Evolutionary conservation across 1,140 invertebrate species (phyloP).

Genomic region (Lepidurus apus): DNA sequence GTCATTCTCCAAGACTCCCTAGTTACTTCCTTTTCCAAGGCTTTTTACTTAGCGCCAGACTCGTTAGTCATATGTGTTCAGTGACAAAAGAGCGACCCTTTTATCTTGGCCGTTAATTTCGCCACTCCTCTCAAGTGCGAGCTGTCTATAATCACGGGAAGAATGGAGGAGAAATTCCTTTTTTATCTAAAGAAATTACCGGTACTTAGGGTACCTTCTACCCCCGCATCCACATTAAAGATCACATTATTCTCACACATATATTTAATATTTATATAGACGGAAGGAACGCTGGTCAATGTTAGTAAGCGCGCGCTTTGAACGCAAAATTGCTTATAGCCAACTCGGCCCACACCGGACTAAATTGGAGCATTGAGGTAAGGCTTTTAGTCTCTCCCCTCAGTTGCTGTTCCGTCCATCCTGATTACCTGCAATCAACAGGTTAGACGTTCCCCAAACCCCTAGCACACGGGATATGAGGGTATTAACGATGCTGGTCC

Average conservation of each 20-base stretch:
- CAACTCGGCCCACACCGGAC: too few relatives aligned
- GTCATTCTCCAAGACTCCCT: background rate
- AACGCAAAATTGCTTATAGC: too few relatives aligned
- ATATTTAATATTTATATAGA: too few relatives aligned
- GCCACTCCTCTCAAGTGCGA: background rate
- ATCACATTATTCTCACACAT: too few relatives aligned
- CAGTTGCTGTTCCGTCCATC: background rate
- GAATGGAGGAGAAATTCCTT: background rate
- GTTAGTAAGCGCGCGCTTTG: too few relatives aligned
- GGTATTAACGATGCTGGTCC: background rate
- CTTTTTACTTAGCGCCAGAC: background rate
- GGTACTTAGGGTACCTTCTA: background rate
- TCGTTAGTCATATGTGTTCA: background rate
- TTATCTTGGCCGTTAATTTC: background rate
- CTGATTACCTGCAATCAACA: background rate
- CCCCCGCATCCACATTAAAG: background rate
- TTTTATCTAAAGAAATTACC: background rate
- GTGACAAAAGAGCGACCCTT: background rate
- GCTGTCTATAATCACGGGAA: background rate
- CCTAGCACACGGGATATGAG: background rate
- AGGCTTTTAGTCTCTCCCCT: background rate
- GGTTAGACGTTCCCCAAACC: background rate
- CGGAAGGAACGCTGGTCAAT: too few relatives aligned
- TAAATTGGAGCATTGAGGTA: too few relatives aligned
- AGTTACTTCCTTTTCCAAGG: background rate